Percentiles rank a stretch among this genome's conserved stretches.
These are phyloP conservation scores for Thymelicus acteon DNA, from an alignment of 2,888 invertebrate species.

Conservation along the genomic window DNA sequence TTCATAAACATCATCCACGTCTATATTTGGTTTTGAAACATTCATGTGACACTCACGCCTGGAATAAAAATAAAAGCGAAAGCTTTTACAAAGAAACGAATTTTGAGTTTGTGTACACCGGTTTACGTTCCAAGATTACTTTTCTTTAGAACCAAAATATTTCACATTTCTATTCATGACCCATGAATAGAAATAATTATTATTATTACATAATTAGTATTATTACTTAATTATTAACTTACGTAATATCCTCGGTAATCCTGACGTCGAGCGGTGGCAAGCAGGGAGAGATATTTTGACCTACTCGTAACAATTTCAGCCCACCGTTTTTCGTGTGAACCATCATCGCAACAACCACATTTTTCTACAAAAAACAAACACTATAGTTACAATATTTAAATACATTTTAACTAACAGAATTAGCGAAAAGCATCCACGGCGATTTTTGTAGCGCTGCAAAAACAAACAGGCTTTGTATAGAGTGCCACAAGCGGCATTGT, in stretches of 20 bases:
- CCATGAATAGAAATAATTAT: too few species aligned
- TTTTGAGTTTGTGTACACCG: too few species aligned
- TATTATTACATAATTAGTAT: too few species aligned
- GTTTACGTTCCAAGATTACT: too few species aligned
- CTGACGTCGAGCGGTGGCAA: conserved; percentile 57
- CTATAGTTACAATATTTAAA: neutral
- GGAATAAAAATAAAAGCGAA: conserved; percentile 40
- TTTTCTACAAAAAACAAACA: conserved; percentile 48
- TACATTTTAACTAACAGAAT: neutral
- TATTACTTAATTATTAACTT: neutral
- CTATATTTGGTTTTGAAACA: conserved; percentile 50
- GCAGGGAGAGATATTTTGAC: conserved; percentile 47
- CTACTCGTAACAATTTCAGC: conserved; percentile 50
- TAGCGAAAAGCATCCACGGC: neutral
- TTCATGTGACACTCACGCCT: conserved; percentile 62
- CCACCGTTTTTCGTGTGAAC: conserved; percentile 57
- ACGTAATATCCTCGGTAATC: conserved; percentile 52
- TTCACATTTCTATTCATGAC: too few species aligned
- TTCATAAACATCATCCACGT: conserved; percentile 55
- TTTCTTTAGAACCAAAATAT: too few species aligned
- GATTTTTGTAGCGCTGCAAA: too few species aligned
- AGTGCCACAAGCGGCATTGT: too few species aligned
- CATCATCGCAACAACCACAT: conserved; percentile 51
- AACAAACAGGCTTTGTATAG: too few species aligned
- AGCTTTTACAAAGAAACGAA: too few species aligned